Evolutionary conservation across 2,888 invertebrate species (phyloP), one percentile per base, ranked within the genome.

Genomic region (Coenonympha glycerion): DNA sequence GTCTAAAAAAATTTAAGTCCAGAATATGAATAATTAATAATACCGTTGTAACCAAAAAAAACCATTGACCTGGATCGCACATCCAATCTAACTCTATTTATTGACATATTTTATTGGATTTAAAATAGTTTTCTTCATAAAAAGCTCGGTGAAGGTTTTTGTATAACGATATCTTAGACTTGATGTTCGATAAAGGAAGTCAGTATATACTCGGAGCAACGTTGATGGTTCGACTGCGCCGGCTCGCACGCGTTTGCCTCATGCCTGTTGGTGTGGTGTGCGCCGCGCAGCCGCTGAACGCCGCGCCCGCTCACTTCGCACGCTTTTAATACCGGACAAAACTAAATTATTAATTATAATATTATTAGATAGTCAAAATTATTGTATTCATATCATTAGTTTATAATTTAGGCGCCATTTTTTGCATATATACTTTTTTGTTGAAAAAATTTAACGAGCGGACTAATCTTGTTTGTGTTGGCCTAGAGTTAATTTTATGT

Each of bases 321-420:
- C 68, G 59, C 62, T 37, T 37, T 46, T 61, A 65, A 65, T 64
- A 58, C 65, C 64, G 60, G 61, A 65, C 66, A 61, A 55, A 64
- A 59, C 60, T 64, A 49, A 63, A 57, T 71, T 72, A 69, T 77
- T 74, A 63, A 75, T 77, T 72, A 76, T 75, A 68, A 75, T 71
- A 64, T 79, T 86, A 86, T 79, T 86, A 86, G 86, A 84, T 86
- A 86, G 86, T 76, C 82, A 65, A 85, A 86, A 86, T 86, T 86
- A 57, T 80, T 79, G 75, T 79, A 74, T 85, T 81, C 86, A 87
- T 87, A 87, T 87, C 86, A 87, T 85, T 87, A 87, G 86, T 69
- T 85, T 80, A 80, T 85, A 86, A 79, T 84, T 85, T 85, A 86
- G 84, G 71, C 68, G 70, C 73, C 73, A 75, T 77, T 79, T 22